Conservation (phyloP, 2,113 vertebrate genomes). For the Bubo bubo region DNA sequence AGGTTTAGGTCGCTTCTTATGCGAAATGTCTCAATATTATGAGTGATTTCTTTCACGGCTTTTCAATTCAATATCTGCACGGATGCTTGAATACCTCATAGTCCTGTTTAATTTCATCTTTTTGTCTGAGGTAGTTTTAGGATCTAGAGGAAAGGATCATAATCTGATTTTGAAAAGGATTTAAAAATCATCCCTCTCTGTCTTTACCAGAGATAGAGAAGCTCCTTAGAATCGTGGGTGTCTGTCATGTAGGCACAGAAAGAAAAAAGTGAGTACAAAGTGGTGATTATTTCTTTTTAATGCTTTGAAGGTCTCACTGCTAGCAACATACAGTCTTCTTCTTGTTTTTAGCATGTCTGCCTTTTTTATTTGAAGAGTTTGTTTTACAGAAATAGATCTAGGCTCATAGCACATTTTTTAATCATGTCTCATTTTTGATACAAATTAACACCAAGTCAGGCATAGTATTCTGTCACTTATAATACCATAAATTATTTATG, state of each 20-base stretch:
- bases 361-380: slow-evolving; percentile 3
- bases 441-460: background rate
- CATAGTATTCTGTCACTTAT: background rate
- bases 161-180: background rate
- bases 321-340: background rate
- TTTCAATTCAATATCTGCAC: background rate
- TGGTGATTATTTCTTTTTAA: slow-evolving; percentile 25
- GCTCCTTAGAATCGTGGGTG: background rate
- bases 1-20: background rate
- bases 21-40: background rate
- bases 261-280: background rate
- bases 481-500: background rate
- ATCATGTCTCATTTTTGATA: background rate
- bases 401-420: background rate
- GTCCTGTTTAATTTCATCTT: background rate
- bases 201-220: background rate
- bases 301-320: slow-evolving; percentile 1
- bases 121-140: background rate
- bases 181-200: background rate
- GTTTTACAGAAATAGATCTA: slow-evolving; percentile 1
- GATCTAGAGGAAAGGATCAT: background rate
- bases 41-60: background rate
- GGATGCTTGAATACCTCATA: background rate
- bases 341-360: background rate
- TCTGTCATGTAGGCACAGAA: background rate